Conservation (phyloP, 1,140 invertebrate species). For the Nautilus pompilius region DNA sequence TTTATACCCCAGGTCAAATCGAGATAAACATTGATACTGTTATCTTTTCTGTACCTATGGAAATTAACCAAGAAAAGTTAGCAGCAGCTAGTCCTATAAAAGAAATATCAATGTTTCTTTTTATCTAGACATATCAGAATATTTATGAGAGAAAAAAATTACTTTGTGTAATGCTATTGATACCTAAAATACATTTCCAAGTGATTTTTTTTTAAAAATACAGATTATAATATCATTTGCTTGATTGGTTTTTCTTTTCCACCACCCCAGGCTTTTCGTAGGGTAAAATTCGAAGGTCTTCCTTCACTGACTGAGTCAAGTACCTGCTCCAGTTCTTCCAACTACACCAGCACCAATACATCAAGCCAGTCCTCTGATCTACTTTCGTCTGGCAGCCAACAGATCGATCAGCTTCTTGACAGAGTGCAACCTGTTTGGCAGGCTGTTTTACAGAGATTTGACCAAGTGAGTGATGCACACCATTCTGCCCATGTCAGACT, state of each 20-base stretch:
- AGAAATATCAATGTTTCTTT: no score
- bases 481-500: conserved; percentile 17
- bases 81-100: no score
- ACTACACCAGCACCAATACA: conserved; percentile 11
- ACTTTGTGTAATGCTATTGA: background rate
- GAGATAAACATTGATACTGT: no score
- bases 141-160: background rate
- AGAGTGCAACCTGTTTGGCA: conserved; percentile 4
- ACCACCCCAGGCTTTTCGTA: conserved; percentile 36
- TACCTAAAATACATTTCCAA: background rate
- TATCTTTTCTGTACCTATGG: no score
- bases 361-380: background rate
- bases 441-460: conserved; percentile 4
- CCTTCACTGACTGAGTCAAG: conserved; percentile 35
- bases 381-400: conserved; percentile 8
- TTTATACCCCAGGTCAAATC: no score
- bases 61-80: no score
- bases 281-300: conserved; percentile 39
- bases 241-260: background rate
- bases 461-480: conserved; percentile 4
- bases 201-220: conserved; percentile 8
- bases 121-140: background rate
- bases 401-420: conserved; percentile 8
- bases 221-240: no score
- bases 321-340: conserved; percentile 28